Evolutionary conservation across 2,113 vertebrate genomes (phyloP), one percentile per base, ranked within the genome.

Genomic region (Rattus rattus): DNA sequence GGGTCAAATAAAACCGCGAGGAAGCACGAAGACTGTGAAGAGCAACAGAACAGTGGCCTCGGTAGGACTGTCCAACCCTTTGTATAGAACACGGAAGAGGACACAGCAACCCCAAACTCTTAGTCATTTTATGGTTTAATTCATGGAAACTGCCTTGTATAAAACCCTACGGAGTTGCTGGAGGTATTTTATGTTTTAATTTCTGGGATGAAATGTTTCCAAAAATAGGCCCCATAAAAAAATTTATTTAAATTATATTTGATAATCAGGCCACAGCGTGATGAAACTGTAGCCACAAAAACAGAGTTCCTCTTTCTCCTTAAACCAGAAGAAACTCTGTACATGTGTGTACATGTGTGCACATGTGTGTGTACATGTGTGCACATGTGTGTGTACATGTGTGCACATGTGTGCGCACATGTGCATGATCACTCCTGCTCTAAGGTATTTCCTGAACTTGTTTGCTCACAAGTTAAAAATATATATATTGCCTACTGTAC

Each of bases 211-310:
- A 92, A 84, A 43, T 79, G 90, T 69, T 91, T 88, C 67, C 72
- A 43, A 95, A 96, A 43, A 11, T 7, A 73, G 9, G 6, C n/a
- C 79, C 43, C 39, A 88, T 83, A 81, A 97, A 97, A 96, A 69
- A 61, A 0, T 88, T 72, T 63, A 80, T 47, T 88, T 73, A 91
- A 95, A 94, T 39, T 81, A 20, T 36, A 84, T 70, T 83, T 95
- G 28, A 91, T n/a, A 92, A 94, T 92, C 54, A 90, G 17, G 36
- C 5, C 72, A 72, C 17, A 39, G 49, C 26, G 39, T 14, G 5
- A 96, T 52, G 54, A 70, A 54, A 96, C 5, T 65, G 43, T 77
- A 92, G n/a, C 33, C 88, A 80, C 22, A 85, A 96, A 95, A 96
- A 88, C 13, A 54, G 0, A 86, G 49, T 16, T 92, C 91, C 67